Evolutionary conservation across 2,888 invertebrate species (phyloP), one percentile per base, ranked within the genome.

Genomic region (Epinotia ramella): DNA sequence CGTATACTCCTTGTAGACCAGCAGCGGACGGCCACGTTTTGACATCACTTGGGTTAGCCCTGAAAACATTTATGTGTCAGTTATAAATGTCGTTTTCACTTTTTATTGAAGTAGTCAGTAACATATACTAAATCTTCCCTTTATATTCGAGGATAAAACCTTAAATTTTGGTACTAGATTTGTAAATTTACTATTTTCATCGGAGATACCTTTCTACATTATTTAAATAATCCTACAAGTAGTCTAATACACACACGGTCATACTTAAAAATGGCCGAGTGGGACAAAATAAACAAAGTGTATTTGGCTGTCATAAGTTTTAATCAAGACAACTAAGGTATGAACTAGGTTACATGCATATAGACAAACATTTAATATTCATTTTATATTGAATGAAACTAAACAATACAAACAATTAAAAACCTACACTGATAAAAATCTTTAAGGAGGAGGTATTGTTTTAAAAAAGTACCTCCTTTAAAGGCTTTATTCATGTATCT

Each of bases 1-100:
- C 0, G 91, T 90, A 75, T 91, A 88, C 67, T 87, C 84, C 65
- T 84, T 84, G 81, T 87, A 90, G 72, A 89, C 77, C 49, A 91
- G 82, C 67, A 91, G 78, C 11, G 87, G 84, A 2, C 89, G 85
- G 9, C 91, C 90, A 46, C 88, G 83, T 77, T 86, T 88, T 20
- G 91, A 91, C 53, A 69, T 81, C 44, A 89, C 80, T 79, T 82
- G 80, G 13, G 80, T 79, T 0, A 82, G 87, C 84, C 86, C 80
- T 84, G 81, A 68, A 81, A 81, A 77, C 60, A 75, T 68, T 49
- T 49, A 9, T 49, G 40, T 49, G 40, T 46, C 2, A 46, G 46
- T 62, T 16, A 62, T 40, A 46, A 16, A 6, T 9, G 57, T 60
- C 2, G 4, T 60, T 60, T 28, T n/a, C 11, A 57, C n/a, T 18